Evolutionary conservation across 2,113 vertebrate species (phyloP).

Genomic region (Laticauda laticaudata): DNA sequence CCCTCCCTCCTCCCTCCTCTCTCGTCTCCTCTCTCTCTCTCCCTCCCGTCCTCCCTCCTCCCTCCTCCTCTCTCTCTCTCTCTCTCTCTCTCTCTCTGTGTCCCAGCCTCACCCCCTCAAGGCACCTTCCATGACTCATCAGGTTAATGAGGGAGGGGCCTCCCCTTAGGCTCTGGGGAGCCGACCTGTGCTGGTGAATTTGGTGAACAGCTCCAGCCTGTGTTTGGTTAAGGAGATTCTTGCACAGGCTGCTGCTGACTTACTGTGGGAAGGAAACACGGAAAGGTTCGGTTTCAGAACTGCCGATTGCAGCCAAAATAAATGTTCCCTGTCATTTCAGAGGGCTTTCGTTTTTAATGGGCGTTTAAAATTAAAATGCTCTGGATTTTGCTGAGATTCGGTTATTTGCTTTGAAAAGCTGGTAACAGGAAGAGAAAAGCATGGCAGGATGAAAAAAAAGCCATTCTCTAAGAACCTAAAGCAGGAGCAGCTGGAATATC

Average conservation of each 20-base stretch:
- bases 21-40: too few species aligned
- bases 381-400: constrained; percentile 60
- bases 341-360: constrained; percentile 65
- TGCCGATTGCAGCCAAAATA: constrained; percentile 64
- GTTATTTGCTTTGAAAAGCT: constrained; percentile 62
- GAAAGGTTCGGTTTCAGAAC: constrained; percentile 59
- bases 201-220: constrained; percentile 56
- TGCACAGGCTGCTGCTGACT: constrained; percentile 59
- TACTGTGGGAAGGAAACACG: constrained; percentile 59
- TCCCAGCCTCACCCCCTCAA: not conserved
- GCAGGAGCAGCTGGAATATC: constrained; percentile 60
- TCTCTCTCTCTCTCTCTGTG: too few species aligned
- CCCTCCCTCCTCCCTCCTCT: too few species aligned
- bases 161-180: constrained; percentile 31
- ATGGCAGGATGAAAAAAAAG: constrained; percentile 59
- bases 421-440: constrained; percentile 68
- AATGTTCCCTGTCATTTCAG: constrained; percentile 57
- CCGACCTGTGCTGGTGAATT: constrained; percentile 56
- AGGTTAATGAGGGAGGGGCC: too few species aligned
- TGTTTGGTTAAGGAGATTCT: constrained; percentile 60
- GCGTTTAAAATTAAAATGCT: constrained; percentile 62
- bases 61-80: too few species aligned
- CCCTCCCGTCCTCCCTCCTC: too few species aligned
- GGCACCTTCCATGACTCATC: too few species aligned
- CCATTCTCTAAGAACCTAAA: constrained; percentile 57